Evolutionary conservation across 2,888 invertebrate species (phyloP).

Genomic region (Adelognathus sp.): DNA sequence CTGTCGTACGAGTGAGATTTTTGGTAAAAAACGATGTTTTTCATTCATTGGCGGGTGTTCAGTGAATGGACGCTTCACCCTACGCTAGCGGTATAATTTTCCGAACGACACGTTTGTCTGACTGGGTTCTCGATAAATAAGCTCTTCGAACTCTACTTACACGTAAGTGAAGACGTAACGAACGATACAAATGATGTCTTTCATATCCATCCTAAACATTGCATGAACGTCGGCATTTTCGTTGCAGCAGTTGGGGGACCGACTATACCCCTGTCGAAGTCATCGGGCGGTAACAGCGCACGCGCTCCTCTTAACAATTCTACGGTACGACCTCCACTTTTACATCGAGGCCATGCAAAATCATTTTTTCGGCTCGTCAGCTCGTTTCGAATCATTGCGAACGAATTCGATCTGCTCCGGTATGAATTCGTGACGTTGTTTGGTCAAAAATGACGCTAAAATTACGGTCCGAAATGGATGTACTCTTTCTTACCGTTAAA

Average conservation of each 20-base stretch:
- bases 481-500: background rate
- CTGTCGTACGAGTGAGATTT: no score
- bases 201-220: no score
- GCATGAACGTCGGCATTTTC: no score
- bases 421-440: background rate
- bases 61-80: no score
- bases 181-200: no score
- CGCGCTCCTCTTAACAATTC: background rate
- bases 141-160: no score
- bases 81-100: no score
- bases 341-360: background rate
- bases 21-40: no score
- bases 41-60: no score
- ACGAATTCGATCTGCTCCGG: background rate
- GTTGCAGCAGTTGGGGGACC: slow-evolving; percentile 33
- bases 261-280: slow-evolving; percentile 59
- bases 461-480: background rate
- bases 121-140: no score
- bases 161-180: no score
- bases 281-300: slow-evolving; percentile 28
- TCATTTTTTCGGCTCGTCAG: background rate
- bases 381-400: background rate
- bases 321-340: background rate
- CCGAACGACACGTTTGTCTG: no score
- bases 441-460: background rate